These are phyloP conservation scores for Tenthredo notha DNA, from an alignment of 2,888 invertebrate species.

Conservation along the genomic window DNA sequence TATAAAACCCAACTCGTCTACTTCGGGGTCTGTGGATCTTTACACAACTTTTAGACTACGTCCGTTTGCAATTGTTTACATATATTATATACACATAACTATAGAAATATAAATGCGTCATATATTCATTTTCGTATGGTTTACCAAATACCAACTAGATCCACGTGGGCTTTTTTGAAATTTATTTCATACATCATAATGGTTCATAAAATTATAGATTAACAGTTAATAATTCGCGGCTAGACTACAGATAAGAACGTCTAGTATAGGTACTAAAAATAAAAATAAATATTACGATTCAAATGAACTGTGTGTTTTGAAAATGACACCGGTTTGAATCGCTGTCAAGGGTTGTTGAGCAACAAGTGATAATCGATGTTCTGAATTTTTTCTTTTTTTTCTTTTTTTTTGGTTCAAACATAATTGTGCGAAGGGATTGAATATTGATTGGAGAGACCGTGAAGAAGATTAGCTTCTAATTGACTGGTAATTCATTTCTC, in stretches of 20 bases:
- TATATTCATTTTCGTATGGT: not conserved
- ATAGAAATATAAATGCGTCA: not conserved
- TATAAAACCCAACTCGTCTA: slow-evolving; percentile 67
- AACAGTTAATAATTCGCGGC: no score
- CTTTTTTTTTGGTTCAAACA: not conserved
- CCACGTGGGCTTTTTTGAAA: not conserved
- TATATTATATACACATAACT: not conserved
- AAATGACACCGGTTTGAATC: no score
- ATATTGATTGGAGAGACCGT: slow-evolving; percentile 12
- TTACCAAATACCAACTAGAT: not conserved
- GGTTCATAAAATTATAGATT: no score
- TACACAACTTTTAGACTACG: slow-evolving; percentile 20
- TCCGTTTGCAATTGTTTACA: slow-evolving; percentile 6
- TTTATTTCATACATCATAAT: not conserved
- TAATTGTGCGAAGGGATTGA: not conserved
- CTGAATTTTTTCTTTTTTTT: no score
- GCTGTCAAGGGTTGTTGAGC: not conserved
- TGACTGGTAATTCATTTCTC: slow-evolving; percentile 41
- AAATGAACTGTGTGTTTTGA: not conserved
- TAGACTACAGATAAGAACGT: no score
- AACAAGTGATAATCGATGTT: not conserved
- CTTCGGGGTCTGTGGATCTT: slow-evolving; percentile 25
- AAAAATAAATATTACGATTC: not conserved
- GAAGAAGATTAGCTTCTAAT: slow-evolving; percentile 29
- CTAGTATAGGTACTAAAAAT: no score